Evolutionary conservation across 2,113 vertebrate genomes (phyloP), one percentile per base, ranked within the genome.

Genomic region (Columba livia): DNA sequence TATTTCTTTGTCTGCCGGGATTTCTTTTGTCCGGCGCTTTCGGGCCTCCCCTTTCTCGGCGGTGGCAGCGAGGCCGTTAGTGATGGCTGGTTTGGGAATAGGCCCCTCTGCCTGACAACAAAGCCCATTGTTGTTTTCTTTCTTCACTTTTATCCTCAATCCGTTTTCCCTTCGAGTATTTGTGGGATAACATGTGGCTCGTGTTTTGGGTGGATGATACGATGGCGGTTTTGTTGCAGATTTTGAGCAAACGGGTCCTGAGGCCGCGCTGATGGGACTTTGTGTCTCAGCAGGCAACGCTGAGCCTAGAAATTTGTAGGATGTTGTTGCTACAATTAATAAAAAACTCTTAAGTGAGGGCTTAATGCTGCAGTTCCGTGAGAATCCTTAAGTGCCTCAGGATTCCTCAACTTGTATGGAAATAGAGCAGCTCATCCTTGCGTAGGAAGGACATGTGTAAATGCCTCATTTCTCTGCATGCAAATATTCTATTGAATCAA

Each of bases 1-100:
- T 99, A 99, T 99, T 98, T 95, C 98, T 98, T 97, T 96, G 98
- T 98, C 99, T 99, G 96, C 92, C 97, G 98, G 99, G 99, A 99
- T 98, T 98, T 97, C 97, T 98, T 98, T 98, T 98, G 98, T 99
- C 98, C 97, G 96, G 98, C 97, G 51, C 97, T 98, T 97, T 98
- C 97, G 98, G 98, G 97, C 98, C 98, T 97, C 97, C 95, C 92
- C 91, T 96, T 96, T 97, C 95, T 95, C 94, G 94, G 94, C 25
- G 82, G 95, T 99, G 98, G 98, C 99, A 99, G 98, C 97, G 97
- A 98, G 98, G 97, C 97, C 81, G 97, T 98, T 98, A 98, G 97
- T 98, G 98, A 99, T 98, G 98, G 96, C 97, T 79, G 97, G 82
- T 98, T 96, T 93, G 99, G 98, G 98, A 99, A 98, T 98, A 98